Percentiles rank a stretch among this genome's conserved stretches.
These are phyloP conservation scores for Drosophila falleni DNA, from an alignment of 2,888 invertebrate genomes.

Conservation along the genomic window DNA sequence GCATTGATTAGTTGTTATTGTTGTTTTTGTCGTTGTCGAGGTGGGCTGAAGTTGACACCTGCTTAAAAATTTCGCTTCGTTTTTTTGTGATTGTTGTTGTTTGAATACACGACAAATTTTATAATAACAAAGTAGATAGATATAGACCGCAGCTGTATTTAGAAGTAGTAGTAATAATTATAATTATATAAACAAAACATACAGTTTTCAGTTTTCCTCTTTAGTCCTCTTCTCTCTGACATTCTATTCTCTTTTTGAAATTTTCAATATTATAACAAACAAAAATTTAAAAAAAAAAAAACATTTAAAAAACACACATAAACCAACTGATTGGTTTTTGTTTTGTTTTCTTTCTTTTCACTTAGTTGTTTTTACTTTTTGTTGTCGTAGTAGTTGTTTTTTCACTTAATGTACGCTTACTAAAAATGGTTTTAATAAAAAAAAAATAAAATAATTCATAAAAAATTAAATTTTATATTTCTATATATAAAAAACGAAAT, in stretches of 20 bases:
- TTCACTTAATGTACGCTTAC: slow-evolving; percentile 70
- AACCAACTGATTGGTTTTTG: slow-evolving; percentile 27
- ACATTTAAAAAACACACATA: slow-evolving; percentile 21
- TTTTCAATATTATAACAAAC: slow-evolving; percentile 27
- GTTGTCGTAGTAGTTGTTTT: slow-evolving; percentile 6
- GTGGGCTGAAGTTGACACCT: slow-evolving; percentile 32
- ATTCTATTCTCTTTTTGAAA: slow-evolving; percentile 11
- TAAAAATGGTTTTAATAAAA: slow-evolving; percentile 65
- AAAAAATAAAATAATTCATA: slow-evolving; percentile 64
- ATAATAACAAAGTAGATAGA: slow-evolving; percentile 14
- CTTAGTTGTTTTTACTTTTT: slow-evolving; percentile 25
- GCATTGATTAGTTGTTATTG: slow-evolving; percentile 8
- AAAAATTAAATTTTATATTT: slow-evolving; percentile 65
- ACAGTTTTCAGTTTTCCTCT: slow-evolving; percentile 16
- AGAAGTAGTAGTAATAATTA: slow-evolving; percentile 13
- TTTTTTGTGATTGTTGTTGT: slow-evolving; percentile 9
- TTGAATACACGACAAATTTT: slow-evolving; percentile 26
- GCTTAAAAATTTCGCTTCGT: slow-evolving; percentile 23
- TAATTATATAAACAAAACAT: slow-evolving; percentile 29
- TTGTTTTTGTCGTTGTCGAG: slow-evolving; percentile 23
- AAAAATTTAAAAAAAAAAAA: slow-evolving; percentile 34
- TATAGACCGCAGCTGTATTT: slow-evolving; percentile 9
- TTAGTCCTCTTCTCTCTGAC: slow-evolving; percentile 1
- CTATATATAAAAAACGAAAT: slow-evolving; percentile 68
- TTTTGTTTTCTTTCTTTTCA: slow-evolving; percentile 21